Evolutionary conservation across 2,113 vertebrate genomes (phyloP).

Genomic region (Colistium nudipinnis): DNA sequence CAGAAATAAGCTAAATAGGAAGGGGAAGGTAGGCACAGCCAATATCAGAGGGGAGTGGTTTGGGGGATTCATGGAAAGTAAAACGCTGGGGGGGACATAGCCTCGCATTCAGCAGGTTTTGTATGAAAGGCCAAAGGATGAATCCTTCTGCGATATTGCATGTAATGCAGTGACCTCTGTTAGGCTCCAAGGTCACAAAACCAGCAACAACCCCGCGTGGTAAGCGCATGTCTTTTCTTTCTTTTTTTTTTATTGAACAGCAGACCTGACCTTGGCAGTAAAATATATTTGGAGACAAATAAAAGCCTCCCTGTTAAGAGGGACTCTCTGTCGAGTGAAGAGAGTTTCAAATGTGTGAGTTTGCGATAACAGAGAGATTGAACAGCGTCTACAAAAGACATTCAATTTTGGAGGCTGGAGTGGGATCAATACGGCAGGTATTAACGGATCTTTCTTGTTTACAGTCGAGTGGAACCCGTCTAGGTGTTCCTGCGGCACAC

Average conservation of each 20-base stretch:
- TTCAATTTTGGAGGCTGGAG: slow-evolving; percentile 58
- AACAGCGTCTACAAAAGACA: slow-evolving; percentile 46
- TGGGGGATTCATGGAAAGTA: slow-evolving; percentile 38
- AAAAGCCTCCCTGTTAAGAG: slow-evolving; percentile 14
- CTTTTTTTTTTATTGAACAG: too few species aligned
- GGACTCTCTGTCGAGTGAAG: slow-evolving; percentile 5
- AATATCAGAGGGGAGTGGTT: slow-evolving; percentile 38
- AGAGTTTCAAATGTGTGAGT: slow-evolving; percentile 45
- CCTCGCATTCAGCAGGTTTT: slow-evolving; percentile 58
- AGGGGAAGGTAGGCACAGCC: slow-evolving; percentile 27
- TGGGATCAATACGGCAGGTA: slow-evolving; percentile 61
- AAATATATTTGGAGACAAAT: slow-evolving; percentile 35
- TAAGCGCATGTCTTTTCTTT: too few species aligned
- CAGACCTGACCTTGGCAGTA: slow-evolving; percentile 45
- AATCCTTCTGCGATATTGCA: slow-evolving; percentile 39
- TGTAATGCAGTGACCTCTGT: slow-evolving; percentile 51
- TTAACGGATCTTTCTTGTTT: slow-evolving; percentile 69
- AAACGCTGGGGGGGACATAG: slow-evolving; percentile 38
- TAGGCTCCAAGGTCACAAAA: slow-evolving; percentile 43
- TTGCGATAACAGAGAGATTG: slow-evolving; percentile 65
- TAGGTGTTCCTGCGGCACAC: slow-evolving; percentile 51
- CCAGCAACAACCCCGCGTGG: slow-evolving; percentile 8
- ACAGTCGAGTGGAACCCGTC: slow-evolving; percentile 60
- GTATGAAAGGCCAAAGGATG: slow-evolving; percentile 47
- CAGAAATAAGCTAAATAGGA: slow-evolving; percentile 51